Conservation (phyloP, 2,888 invertebrate species). For the Monoplex corrugatus region DNA sequence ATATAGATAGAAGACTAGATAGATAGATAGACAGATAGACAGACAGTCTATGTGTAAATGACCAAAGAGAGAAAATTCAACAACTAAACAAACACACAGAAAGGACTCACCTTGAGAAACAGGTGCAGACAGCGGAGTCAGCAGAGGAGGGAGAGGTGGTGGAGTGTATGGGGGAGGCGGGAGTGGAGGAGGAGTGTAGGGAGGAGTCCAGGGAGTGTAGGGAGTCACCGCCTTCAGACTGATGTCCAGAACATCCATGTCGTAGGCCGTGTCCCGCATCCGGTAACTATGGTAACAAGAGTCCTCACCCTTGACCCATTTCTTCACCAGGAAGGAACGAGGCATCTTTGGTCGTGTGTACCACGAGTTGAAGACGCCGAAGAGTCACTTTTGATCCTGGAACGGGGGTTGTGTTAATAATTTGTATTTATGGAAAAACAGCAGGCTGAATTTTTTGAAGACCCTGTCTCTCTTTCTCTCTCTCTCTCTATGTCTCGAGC, state of each 20-base stretch:
- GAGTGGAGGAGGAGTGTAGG: conserved; percentile 59
- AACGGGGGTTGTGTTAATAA: no score
- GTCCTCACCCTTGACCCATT: conserved; percentile 63
- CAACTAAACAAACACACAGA: background rate
- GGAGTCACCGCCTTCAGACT: conserved; percentile 70
- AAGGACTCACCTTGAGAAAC: background rate
- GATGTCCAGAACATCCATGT: conserved; percentile 62
- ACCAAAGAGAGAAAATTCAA: background rate
- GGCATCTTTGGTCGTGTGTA: no score
- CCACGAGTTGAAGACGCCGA: no score
- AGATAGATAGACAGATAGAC: no score
- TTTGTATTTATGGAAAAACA: no score
- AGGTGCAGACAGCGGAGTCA: background rate
- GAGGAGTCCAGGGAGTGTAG: conserved; percentile 63
- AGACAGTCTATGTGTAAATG: no score
- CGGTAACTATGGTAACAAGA: conserved; percentile 16
- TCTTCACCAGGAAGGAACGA: conserved; percentile 76
- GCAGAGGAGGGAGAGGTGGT: background rate
- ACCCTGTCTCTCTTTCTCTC: no score
- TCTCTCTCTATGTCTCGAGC: no score
- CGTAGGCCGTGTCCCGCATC: conserved; percentile 59
- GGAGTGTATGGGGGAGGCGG: background rate
- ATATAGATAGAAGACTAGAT: no score
- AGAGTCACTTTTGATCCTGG: no score
- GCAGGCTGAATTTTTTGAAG: no score